Base-by-base conservation (phyloP, 2,888 invertebrate genomes). In the Eristalis arbustorum region DNA sequence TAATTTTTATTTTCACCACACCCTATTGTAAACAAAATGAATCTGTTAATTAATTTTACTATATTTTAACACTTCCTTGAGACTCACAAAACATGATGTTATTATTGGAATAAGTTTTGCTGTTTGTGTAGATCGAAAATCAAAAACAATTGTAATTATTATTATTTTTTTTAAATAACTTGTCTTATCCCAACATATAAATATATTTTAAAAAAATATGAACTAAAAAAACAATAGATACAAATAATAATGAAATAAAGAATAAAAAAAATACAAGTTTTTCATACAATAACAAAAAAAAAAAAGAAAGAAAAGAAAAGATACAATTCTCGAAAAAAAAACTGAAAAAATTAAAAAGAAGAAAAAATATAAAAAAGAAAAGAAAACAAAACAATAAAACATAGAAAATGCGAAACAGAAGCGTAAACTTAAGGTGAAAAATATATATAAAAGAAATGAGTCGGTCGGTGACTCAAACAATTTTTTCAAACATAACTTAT, bases 401-500 rank as follows among this genome's bases (percentile, higher is more conserved):
- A 83, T 40, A 79, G 72, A 78, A 73, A 73, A 56, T 28, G 56
- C 40, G 42, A 73, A 74, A 78, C 49, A 73, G 77, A 61, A 72
- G 49, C 82, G 72, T 83, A 83, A 68, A 83, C 73, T 73, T 77
- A 66, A 78, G 78, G 42, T 74, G 69, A 74, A 84, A 84, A 49
- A 49, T 49, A 84, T 79, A 84, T 74, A 84, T 66, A 75, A 79
- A 74, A 69, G 71, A 75, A 68, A 37, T 79, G 74, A 75, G 84
- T 79, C 59, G n/a, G 84, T 80, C 61, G 71, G 71, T 74, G 31
- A 84, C 84, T 80, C 84, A 72, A 75, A 10, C 49, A 69, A 68
- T 71, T 80, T 84, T 84, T 84, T 84, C 84, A 84, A 84, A 75
- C 67, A 63, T 67, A 80, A 11, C 57, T 66, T 28, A 25, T 84